Evolutionary conservation across 1,140 invertebrate genomes (phyloP).

Genomic region (Heliconius himera): DNA sequence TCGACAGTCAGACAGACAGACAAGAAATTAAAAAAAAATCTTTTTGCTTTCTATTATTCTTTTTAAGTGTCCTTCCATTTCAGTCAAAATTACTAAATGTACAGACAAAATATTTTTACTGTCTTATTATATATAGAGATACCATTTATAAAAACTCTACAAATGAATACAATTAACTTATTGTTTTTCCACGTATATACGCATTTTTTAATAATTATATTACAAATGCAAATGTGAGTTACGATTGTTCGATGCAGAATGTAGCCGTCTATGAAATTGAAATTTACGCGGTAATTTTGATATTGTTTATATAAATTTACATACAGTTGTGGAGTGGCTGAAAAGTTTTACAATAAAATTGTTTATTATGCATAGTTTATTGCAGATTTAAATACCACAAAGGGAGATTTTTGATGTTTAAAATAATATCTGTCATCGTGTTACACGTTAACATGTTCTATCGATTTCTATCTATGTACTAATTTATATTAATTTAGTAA

Average conservation of each 20-base stretch:
- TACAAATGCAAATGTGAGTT: not conserved
- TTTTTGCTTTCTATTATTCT: too few relatives aligned
- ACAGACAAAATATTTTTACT: too few relatives aligned
- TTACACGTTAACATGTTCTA: too few relatives aligned
- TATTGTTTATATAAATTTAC: slow-evolving; percentile 7
- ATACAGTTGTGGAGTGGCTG: not conserved
- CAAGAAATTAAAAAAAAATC: too few relatives aligned
- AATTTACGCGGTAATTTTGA: slow-evolving; percentile 1
- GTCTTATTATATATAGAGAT: too few relatives aligned
- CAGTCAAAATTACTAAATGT: too few relatives aligned
- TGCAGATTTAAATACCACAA: not conserved
- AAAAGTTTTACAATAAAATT: not conserved
- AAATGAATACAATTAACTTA: not conserved
- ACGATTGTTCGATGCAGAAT: not conserved
- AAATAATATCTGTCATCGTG: too few relatives aligned
- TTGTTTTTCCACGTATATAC: not conserved
- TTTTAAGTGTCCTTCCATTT: too few relatives aligned
- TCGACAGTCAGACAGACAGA: too few relatives aligned
- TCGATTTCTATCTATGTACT: too few relatives aligned
- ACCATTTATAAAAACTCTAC: too few relatives aligned
- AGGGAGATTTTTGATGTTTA: not conserved
- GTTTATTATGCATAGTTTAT: not conserved
- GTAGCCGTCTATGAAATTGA: not conserved
- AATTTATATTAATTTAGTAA: too few relatives aligned
- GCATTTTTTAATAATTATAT: not conserved